Percentiles rank a stretch among this genome's conserved stretches.
Evolutionary conservation across 2,888 invertebrate genomes (phyloP).

Genomic region (Cerceris ruficornis): DNA sequence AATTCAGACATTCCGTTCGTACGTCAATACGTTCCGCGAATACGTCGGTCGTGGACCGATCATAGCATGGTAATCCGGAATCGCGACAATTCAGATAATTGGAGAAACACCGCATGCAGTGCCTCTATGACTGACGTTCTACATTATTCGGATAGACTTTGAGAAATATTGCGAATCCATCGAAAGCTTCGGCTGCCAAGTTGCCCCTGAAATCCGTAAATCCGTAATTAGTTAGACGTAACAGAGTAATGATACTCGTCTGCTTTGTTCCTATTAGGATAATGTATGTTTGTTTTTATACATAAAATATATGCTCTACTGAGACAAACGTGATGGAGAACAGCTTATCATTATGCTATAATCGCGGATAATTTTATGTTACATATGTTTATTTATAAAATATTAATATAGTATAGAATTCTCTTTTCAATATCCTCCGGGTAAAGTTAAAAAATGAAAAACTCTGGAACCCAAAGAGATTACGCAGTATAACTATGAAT

Average conservation of each 20-base stretch:
- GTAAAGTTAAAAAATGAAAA: neutral
- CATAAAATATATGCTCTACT: too few relatives aligned
- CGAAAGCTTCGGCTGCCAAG: neutral
- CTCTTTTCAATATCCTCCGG: too few relatives aligned
- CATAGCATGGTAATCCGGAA: constrained; percentile 29
- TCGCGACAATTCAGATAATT: constrained; percentile 40
- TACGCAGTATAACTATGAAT: neutral
- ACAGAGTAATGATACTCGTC: too few relatives aligned
- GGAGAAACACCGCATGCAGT: constrained; percentile 7
- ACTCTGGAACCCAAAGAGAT: neutral
- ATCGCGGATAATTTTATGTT: too few relatives aligned
- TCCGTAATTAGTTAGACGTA: too few relatives aligned
- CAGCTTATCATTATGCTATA: too few relatives aligned
- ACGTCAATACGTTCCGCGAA: constrained; percentile 32
- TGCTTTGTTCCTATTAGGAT: too few relatives aligned
- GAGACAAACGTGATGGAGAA: too few relatives aligned
- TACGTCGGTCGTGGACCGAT: constrained; percentile 16
- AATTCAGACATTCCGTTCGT: constrained; percentile 32
- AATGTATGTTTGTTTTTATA: too few relatives aligned
- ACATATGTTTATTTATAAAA: too few relatives aligned
- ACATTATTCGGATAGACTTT: neutral
- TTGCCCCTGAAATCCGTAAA: too few relatives aligned
- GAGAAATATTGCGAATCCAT: neutral
- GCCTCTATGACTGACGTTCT: neutral
- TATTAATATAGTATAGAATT: too few relatives aligned